Conservation (phyloP, 2,888 invertebrate species). For the Xiphydria camelus region DNA sequence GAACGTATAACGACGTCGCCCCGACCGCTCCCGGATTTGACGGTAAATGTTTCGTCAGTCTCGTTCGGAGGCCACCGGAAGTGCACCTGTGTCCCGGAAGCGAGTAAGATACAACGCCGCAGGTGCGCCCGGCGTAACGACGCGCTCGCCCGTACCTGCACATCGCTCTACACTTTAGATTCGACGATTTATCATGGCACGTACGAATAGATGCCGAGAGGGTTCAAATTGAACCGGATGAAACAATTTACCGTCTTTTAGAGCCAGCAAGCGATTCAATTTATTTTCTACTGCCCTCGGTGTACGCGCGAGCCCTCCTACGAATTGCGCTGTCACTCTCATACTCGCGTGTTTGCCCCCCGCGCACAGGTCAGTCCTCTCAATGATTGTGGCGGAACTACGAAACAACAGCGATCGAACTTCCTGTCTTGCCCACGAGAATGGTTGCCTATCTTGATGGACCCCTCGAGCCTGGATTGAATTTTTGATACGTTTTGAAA, state of each 20-base stretch:
- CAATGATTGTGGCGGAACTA: too few relatives aligned
- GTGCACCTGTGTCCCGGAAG: constrained; percentile 49
- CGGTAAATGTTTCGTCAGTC: neutral
- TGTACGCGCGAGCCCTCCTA: neutral
- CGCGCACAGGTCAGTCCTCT: too few relatives aligned
- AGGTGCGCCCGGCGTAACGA: too few relatives aligned
- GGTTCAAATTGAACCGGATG: constrained; percentile 54
- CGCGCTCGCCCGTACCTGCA: too few relatives aligned
- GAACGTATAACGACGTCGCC: neutral
- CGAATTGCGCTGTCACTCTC: neutral
- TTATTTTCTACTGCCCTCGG: constrained; percentile 38
- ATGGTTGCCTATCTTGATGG: too few relatives aligned
- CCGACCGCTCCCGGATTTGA: neutral
- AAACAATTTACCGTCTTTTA: constrained; percentile 50
- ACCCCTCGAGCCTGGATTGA: too few relatives aligned
- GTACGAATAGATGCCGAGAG: constrained; percentile 28
- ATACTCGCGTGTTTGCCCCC: too few relatives aligned
- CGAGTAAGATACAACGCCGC: constrained; percentile 36
- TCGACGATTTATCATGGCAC: constrained; percentile 34
- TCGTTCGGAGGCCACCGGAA: constrained; percentile 21
- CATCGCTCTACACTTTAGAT: constrained; percentile 22
- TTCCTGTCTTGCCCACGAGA: too few relatives aligned
- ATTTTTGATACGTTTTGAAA: too few relatives aligned
- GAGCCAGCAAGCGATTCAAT: constrained; percentile 52
- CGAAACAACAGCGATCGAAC: too few relatives aligned